phyloP scores from a whole-genome alignment of 2,888 invertebrate genomes.

The Smittia sp. region DNA sequence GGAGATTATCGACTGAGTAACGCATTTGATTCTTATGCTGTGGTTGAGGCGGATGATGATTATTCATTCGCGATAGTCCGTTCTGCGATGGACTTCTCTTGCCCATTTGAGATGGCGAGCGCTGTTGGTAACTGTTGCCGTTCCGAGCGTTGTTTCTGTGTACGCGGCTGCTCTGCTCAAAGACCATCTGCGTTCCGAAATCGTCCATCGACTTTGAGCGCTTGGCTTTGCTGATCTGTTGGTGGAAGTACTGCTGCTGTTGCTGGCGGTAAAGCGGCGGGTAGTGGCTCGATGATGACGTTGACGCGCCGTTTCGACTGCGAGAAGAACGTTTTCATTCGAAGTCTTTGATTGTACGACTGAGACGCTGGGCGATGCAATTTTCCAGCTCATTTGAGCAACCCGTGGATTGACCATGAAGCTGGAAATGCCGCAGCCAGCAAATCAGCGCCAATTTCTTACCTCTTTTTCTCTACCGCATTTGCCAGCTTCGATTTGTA shows the following conservation, averaged over 20 bases:
- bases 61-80: background rate
- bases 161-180: slow-evolving; percentile 26
- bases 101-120: background rate
- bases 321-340: background rate
- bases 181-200: slow-evolving; percentile 24
- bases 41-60: slow-evolving; percentile 8
- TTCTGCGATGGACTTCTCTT: slow-evolving; percentile 2
- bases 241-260: slow-evolving; percentile 25
- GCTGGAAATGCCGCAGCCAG: background rate
- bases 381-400: slow-evolving; percentile 17
- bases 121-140: slow-evolving; percentile 1
- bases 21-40: slow-evolving; percentile 39
- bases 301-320: slow-evolving; percentile 24
- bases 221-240: slow-evolving; percentile 29
- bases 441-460: slow-evolving; percentile 17
- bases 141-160: slow-evolving; percentile 26
- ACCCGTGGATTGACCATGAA: background rate
- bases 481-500: slow-evolving; percentile 31
- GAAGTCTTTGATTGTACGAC: background rate
- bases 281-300: background rate
- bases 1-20: slow-evolving; percentile 43
- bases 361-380: background rate
- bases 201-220: slow-evolving; percentile 72
- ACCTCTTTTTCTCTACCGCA: slow-evolving; percentile 35
- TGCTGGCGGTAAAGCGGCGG: background rate